These are phyloP conservation scores for Bagarius yarrelli DNA, from an alignment of 2,113 vertebrate genomes.

Conservation along the genomic window DNA sequence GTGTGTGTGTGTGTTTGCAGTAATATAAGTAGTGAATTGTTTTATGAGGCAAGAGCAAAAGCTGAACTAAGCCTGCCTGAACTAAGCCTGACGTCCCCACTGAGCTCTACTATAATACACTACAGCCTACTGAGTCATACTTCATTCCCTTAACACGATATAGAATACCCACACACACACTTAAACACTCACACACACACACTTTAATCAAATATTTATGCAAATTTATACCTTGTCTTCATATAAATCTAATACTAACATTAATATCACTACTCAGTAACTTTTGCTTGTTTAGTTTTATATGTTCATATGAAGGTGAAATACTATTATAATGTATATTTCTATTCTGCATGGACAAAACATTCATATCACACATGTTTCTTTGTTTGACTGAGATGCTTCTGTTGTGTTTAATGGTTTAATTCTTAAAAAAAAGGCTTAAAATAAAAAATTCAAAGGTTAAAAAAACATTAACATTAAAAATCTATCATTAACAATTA, in stretches of 20 bases:
- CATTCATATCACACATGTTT: too few relatives aligned
- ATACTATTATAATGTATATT: too few relatives aligned
- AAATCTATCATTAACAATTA: too few relatives aligned
- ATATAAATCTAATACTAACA: not conserved
- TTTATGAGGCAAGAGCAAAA: constrained; percentile 25
- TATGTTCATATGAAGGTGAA: too few relatives aligned
- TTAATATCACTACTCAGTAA: not conserved
- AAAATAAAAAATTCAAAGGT: too few relatives aligned
- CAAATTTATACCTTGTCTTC: not conserved
- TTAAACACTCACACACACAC: not conserved
- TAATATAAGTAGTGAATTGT: constrained; percentile 27
- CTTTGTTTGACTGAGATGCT: too few relatives aligned
- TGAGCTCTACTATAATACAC: constrained; percentile 27
- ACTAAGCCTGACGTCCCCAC: constrained; percentile 26
- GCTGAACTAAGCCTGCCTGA: constrained; percentile 29
- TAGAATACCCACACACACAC: not conserved
- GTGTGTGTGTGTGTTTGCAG: constrained; percentile 20
- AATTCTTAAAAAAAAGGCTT: too few relatives aligned
- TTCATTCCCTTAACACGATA: constrained; percentile 16
- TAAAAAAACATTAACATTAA: too few relatives aligned
- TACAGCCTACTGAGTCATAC: constrained; percentile 39
- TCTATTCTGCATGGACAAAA: too few relatives aligned
- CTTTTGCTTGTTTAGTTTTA: too few relatives aligned
- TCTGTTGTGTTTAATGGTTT: too few relatives aligned
- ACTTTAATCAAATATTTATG: not conserved